Evolutionary conservation across 1,140 invertebrate genomes (phyloP), one percentile per base, ranked within the genome.

Genomic region (Drosophila sulfurigaster): DNA sequence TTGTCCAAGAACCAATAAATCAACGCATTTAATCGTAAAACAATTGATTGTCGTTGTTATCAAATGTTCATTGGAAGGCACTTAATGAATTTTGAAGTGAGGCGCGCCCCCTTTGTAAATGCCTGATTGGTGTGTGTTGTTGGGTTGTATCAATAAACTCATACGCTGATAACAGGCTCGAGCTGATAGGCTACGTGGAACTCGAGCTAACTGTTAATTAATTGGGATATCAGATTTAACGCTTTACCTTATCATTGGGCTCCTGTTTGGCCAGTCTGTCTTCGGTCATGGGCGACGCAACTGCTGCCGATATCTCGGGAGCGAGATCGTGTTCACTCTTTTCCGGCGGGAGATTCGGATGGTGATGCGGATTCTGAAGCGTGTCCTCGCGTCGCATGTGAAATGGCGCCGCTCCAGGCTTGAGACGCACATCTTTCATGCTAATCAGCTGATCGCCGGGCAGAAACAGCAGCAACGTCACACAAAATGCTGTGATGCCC

Each of bases 401-500:
- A 52, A 79, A 91, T 28, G 82, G 70, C 0, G 62, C 77, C 4
- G 52, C 63, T n/a, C 68, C 78, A 0, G 69, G 5, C 49, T 81
- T 82, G 1, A 68, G 13, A 0, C 45, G 58, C 5, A 58, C 20
- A 68, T 82, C 57, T 56, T 70, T 75, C 7, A 73, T 65, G 25
- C 52, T 88, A 2, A 78, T 78, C 5, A 92, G 35, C 58, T 86
- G 79, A 38, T 92, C 89, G 3, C 85, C 79, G 5, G 87, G 89
- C 51, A 92, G 59, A 43, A 79, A 81, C 3, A 92, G 63, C 3
- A 92, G n/a, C 3, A 91, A 49, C 6, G 75, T 82, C 16, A 92
- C 74, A 10, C 83, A 81, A 15, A 82, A 67, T 7, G 79, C 90
- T 0, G 79, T 78, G 30, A 93, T 46, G 5, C 95, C 79, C 75